phyloP scores from a whole-genome alignment of 2,113 vertebrate genomes.

The Salvelinus sp. region DNA sequence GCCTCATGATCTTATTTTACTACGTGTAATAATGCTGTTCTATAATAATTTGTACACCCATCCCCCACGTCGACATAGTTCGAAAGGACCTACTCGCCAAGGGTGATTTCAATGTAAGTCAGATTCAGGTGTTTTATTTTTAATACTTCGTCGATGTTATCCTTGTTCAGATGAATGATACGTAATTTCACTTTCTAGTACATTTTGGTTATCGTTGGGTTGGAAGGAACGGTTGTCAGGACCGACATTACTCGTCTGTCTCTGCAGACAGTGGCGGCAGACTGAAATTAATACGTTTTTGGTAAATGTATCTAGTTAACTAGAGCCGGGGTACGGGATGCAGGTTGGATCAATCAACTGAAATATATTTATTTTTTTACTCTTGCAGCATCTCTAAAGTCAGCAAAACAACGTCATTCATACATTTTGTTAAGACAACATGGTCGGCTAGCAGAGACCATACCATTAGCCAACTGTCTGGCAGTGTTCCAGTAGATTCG shows the following conservation, averaged over 20 bases:
- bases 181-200: not conserved
- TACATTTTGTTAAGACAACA: not conserved
- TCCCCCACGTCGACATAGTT: constrained; percentile 49
- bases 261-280: constrained; percentile 42
- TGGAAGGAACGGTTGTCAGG: constrained; percentile 17
- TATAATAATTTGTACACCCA: constrained; percentile 30
- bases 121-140: not conserved
- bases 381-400: not conserved
- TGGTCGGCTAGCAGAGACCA: not conserved
- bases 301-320: constrained; percentile 48
- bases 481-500: not conserved
- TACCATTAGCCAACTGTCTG: not conserved
- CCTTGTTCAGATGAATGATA: not conserved
- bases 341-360: constrained; percentile 68
- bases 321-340: constrained; percentile 60
- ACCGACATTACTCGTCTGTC: constrained; percentile 50
- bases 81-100: constrained; percentile 60
- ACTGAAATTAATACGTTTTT: constrained; percentile 76
- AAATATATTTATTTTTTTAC: constrained; percentile 27
- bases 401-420: not conserved
- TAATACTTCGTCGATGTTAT: not conserved
- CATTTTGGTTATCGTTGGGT: not conserved
- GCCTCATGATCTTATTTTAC: not conserved
- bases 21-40: too few relatives aligned
- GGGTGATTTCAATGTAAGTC: constrained; percentile 68